phyloP scores from a whole-genome alignment of 2,888 invertebrate species.

The Stenoptilia bipunctidactyla region DNA sequence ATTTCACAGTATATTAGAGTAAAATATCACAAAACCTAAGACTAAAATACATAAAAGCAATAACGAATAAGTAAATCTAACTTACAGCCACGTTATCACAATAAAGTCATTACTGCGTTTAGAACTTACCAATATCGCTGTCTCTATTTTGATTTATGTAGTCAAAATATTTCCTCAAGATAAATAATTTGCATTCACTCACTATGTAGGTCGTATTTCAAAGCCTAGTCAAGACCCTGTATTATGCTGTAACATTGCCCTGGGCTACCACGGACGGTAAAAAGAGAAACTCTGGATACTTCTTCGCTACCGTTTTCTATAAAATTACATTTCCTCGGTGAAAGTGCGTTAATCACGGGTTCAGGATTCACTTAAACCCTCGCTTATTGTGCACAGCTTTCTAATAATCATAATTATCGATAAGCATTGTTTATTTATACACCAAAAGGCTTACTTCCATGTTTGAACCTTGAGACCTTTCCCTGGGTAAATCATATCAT shows the following conservation, averaged over 20 bases:
- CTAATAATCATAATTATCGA: conserved; percentile 22
- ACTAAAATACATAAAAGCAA: too few relatives aligned
- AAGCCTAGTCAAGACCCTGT: conserved; percentile 34
- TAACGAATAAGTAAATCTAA: too few relatives aligned
- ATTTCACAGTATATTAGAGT: too few relatives aligned
- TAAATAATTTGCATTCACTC: conserved; percentile 32
- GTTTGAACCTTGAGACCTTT: too few relatives aligned
- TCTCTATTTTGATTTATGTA: too few relatives aligned
- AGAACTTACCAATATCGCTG: too few relatives aligned
- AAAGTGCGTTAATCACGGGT: conserved; percentile 57
- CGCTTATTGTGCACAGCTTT: conserved; percentile 21
- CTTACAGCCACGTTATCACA: too few relatives aligned
- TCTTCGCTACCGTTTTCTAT: conserved; percentile 64
- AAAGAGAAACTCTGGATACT: conserved; percentile 47
- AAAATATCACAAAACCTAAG: too few relatives aligned
- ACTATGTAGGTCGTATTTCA: conserved; percentile 42
- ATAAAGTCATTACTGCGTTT: too few relatives aligned
- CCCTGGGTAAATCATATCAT: too few relatives aligned
- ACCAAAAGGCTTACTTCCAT: too few relatives aligned
- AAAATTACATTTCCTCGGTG: conserved; percentile 67
- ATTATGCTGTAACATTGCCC: conserved; percentile 44
- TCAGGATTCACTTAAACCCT: conserved; percentile 31
- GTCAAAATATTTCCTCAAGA: conserved; percentile 17
- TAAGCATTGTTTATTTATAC: too few relatives aligned
- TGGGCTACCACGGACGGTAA: conserved; percentile 18